Base-by-base conservation (phyloP, 2,797 vertebrate genomes). In the Microctenopoma stevenorrisi region DNA sequence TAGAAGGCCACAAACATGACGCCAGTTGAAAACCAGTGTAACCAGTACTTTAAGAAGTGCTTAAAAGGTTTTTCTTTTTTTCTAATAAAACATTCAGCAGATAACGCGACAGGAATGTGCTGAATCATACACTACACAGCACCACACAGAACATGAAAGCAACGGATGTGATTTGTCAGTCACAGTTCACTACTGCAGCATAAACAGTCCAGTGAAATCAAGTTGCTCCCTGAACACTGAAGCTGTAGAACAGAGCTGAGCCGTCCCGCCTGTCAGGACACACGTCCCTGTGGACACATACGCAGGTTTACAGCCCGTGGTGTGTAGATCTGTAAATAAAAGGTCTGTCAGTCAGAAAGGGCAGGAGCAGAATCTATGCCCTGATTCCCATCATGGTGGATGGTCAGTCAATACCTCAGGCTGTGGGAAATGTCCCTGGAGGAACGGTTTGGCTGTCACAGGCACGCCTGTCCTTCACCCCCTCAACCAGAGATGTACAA, bases 381-480 rank as follows among this genome's bases (percentile, higher is more conserved):
- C 57, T 66, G 37, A 47, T 64, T 55, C 30, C 30, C 5, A 28
- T 44, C n/a, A 2, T 28, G 30, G 44, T 40, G 40, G 30, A 52
- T 55, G 60, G 51, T 52, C 40, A 48, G 57, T 70, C 56, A 57
- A 66, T 61, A 48, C 22, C 47, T 3, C 8, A 25, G 44, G 46
- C 40, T 40, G 14, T 0, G 26, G 22, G 8, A 46, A 37, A 64
- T 58, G 55, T 59, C 53, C 55, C 63, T 18, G 48, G 65, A 61
- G 60, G 22, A 18, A 28, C n/a, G 18, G 14, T 57, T 46, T 38
- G 22, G n/a, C 9, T 40, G 16, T 18, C 10, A 46, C 25, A 25
- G 35, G 7, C 8, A 38, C 47, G 11, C 26, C 0, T 33, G 66
- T 60, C 54, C 68, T 71, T 57, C 68, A 71, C 10, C 44, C 54